Evolutionary conservation across 1,140 invertebrate genomes (phyloP).

Genomic region (Drosophila pseudoobscura): DNA sequence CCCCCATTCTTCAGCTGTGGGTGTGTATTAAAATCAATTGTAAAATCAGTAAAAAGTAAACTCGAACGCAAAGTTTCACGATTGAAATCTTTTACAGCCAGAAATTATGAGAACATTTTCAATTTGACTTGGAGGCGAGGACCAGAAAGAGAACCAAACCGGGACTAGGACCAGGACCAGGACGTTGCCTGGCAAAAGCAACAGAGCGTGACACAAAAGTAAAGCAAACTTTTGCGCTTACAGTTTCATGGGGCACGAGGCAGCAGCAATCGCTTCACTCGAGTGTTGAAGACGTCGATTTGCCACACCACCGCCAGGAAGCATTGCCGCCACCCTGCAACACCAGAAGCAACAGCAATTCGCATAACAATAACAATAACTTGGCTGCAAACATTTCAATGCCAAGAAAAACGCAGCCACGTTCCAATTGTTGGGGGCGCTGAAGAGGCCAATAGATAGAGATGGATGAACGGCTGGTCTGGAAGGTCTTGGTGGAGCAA

Average conservation of each 20-base stretch:
- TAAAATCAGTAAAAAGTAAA: constrained; percentile 76
- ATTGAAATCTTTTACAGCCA: constrained; percentile 81
- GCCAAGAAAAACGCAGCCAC: constrained; percentile 64
- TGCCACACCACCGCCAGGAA: constrained; percentile 41
- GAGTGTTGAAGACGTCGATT: constrained; percentile 66
- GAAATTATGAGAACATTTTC: constrained; percentile 78
- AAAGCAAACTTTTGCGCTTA: constrained; percentile 78
- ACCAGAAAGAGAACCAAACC: too few relatives aligned
- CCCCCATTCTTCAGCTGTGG: not conserved
- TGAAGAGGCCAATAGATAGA: constrained; percentile 46
- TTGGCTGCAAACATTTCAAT: constrained; percentile 79
- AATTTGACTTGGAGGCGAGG: constrained; percentile 52
- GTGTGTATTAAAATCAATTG: constrained; percentile 75
- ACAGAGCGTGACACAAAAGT: constrained; percentile 79
- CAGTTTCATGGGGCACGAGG: constrained; percentile 70
- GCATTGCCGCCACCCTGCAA: constrained; percentile 1
- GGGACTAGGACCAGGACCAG: not conserved
- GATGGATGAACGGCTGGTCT: constrained; percentile 29
- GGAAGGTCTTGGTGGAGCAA: constrained; percentile 25
- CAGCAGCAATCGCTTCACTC: constrained; percentile 50
- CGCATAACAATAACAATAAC: constrained; percentile 80
- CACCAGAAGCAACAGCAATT: constrained; percentile 46
- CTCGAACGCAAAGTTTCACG: constrained; percentile 67
- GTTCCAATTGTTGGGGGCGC: constrained; percentile 63
- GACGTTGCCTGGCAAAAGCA: constrained; percentile 44